Evolutionary conservation across 2,888 invertebrate genomes (phyloP), one percentile per base, ranked within the genome.

Genomic region (Thera obeliscata): DNA sequence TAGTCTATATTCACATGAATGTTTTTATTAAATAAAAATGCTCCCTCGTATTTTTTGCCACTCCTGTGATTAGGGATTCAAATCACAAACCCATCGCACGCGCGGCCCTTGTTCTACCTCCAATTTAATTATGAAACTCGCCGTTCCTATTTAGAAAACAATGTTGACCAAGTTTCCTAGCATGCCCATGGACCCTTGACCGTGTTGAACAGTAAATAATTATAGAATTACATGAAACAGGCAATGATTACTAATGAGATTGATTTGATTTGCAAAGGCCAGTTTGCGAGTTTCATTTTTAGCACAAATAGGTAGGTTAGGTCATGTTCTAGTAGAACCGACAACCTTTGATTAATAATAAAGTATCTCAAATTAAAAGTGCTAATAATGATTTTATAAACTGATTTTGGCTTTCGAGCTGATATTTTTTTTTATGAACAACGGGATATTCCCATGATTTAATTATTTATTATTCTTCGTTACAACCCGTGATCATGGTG

Each of bases 71-170:
- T 88, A 87, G 67, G 81, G 73, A 89, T 90, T 89, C 90, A 79
- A 83, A 83, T 83, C 89, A 87, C 86, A 83, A 72, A 8, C 69
- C 65, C 71, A 78, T 73, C 79, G 77, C 77, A 76, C 81, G 82
- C 80, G 80, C 80, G 75, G 75, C 58, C 66, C 70, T 81, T 78
- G 78, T 78, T 61, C 67, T 62, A 71, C 69, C 66, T 76, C 77
- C 82, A 85, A 89, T 87, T 85, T 81, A 81, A 84, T 89, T 87
- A 87, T 80, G 77, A 81, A 85, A 85, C 81, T 85, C 72, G 72
- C 71, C 56, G 67, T 66, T 70, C 71, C 72, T 78, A 78, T 79
- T 80, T 78, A 73, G 71, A 56, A 66, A 69, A 74, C 69, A 72
- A 69, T 50, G 70, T 73, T 75, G 61, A 70, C 52, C 68, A 59